Evolutionary conservation across 2,113 vertebrate genomes (phyloP).

Genomic region (Arenaria interpres): DNA sequence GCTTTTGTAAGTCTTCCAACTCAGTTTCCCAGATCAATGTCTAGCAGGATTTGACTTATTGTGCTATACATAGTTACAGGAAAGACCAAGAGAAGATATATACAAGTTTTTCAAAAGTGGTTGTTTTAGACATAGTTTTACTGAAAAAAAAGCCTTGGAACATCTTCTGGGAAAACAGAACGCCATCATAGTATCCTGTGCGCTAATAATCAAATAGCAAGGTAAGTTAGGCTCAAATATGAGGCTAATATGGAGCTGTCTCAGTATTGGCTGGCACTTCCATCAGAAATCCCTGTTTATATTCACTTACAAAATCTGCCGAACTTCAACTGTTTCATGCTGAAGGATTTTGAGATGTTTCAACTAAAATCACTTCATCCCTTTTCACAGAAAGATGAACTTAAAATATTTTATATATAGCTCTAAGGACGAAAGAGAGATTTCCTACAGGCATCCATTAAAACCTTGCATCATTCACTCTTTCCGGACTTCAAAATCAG

Average conservation of each 20-base stretch:
- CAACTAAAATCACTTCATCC: background rate
- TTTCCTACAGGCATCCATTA: background rate
- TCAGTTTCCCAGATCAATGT: slow-evolving; percentile 13
- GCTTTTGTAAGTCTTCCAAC: slow-evolving; percentile 3
- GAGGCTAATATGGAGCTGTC: background rate
- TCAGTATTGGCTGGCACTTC: background rate
- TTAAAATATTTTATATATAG: background rate
- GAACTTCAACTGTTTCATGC: background rate
- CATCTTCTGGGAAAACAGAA: background rate
- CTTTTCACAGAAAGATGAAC: background rate
- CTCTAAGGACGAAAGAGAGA: background rate
- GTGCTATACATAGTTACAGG: background rate
- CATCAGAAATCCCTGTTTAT: background rate
- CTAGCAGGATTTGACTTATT: slow-evolving; percentile 28
- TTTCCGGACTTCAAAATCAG: background rate
- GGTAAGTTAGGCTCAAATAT: background rate
- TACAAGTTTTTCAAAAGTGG: background rate
- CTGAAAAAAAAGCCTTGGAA: background rate
- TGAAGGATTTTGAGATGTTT: background rate
- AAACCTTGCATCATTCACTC: background rate
- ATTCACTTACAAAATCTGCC: background rate
- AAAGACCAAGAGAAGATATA: slow-evolving; percentile 36
- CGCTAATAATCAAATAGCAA: slow-evolving; percentile 6
- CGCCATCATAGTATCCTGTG: background rate
- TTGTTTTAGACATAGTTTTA: background rate